Evolutionary conservation across 1,140 invertebrate genomes (phyloP).

Genomic region (Zaprionus ghesquierei): DNA sequence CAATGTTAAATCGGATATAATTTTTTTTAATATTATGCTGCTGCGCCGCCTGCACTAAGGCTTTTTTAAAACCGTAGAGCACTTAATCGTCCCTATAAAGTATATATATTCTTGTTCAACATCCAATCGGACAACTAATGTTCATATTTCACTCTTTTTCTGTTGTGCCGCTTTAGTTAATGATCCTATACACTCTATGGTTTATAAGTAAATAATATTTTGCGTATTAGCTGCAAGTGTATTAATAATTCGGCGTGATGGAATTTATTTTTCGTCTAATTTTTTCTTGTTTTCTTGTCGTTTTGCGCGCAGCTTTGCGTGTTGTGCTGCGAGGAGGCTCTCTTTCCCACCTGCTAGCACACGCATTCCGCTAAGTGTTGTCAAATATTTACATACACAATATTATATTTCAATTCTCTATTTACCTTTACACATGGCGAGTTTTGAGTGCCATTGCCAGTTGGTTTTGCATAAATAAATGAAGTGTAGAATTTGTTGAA

Average conservation of each 20-base stretch:
- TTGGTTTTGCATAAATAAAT: background rate
- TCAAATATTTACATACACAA: constrained; percentile 76
- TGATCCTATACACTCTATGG: no score
- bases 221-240: no score
- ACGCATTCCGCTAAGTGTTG: constrained; percentile 71
- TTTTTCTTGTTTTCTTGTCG: constrained; percentile 21
- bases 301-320: constrained; percentile 22
- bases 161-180: no score
- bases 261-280: no score
- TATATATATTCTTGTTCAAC: background rate
- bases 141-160: no score
- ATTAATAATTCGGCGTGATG: no score
- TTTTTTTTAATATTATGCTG: no score
- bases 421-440: constrained; percentile 55
- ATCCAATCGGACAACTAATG: background rate
- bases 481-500: background rate
- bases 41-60: no score
- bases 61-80: no score
- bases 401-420: constrained; percentile 78
- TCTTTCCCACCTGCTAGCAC: constrained; percentile 9
- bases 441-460: constrained; percentile 29
- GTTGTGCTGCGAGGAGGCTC: background rate
- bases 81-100: no score
- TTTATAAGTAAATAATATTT: no score
- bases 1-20: no score